A percentile compares a stretch with the other conserved stretches of the same genome.
Conservation (phyloP, 2,113 vertebrate genomes). For the Burhinus bistriatus region DNA sequence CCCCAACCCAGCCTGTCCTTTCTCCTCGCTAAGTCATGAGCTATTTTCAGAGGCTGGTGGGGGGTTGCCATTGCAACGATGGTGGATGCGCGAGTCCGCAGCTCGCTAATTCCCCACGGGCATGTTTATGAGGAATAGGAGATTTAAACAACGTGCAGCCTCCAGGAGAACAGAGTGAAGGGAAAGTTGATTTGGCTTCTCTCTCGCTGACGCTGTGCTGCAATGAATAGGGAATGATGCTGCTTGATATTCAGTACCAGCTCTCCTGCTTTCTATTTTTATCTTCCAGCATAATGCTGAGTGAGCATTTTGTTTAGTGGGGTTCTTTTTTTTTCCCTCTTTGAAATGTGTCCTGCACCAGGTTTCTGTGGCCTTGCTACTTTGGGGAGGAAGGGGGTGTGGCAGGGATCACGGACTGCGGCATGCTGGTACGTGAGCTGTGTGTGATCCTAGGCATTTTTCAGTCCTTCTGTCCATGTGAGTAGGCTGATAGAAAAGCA, state of each 20-base stretch:
- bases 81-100: neutral
- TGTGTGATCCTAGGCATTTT: neutral
- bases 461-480: neutral
- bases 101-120: neutral
- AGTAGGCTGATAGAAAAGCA: neutral
- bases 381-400: neutral
- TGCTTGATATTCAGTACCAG: constrained; percentile 37
- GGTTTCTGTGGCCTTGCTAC: neutral
- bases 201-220: neutral
- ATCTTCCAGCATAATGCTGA: constrained; percentile 37
- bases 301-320: constrained; percentile 20
- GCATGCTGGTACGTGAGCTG: neutral
- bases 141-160: neutral
- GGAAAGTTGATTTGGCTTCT: neutral
- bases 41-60: neutral
- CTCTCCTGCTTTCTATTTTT: constrained; percentile 55
- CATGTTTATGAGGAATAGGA: neutral
- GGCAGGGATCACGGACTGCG: neutral
- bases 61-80: neutral
- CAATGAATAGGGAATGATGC: neutral
- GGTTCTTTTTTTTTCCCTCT: neutral
- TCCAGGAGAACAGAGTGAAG: neutral
- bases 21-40: neutral
- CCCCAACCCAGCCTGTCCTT: neutral
- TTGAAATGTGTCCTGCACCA: constrained; percentile 19